Percentiles rank a stretch among this genome's conserved stretches.
phyloP scores from a whole-genome alignment of 2,113 vertebrate species.

The Peromyscus maniculatus region DNA sequence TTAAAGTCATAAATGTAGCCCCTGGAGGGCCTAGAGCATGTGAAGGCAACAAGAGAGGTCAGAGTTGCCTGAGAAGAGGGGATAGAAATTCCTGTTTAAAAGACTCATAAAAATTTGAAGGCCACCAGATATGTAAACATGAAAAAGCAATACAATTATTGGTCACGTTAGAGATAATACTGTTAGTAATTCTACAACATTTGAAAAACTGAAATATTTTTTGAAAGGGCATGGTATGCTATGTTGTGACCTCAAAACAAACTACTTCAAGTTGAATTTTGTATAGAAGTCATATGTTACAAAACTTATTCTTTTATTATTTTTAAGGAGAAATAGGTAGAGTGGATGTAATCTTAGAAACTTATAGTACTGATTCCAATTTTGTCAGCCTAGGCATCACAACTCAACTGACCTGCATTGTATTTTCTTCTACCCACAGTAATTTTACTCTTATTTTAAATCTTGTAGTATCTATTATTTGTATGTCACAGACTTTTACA shows the following conservation, averaged over 20 bases:
- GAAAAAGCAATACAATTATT: background rate
- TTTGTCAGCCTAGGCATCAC: background rate
- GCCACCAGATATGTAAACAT: constrained; percentile 45
- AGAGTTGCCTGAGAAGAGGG: constrained; percentile 15
- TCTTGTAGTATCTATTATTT: background rate
- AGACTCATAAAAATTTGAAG: constrained; percentile 25
- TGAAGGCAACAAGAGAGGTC: constrained; percentile 34
- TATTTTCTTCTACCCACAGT: background rate
- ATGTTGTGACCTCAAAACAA: background rate
- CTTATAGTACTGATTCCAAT: background rate
- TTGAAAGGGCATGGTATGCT: background rate
- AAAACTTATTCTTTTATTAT: background rate
- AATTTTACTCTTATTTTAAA: constrained; percentile 32
- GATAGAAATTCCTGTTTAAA: background rate
- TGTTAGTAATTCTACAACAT: background rate
- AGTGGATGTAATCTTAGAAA: constrained; percentile 15
- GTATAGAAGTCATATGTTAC: background rate
- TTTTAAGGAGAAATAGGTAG: background rate
- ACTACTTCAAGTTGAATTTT: constrained; percentile 29
- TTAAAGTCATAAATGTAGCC: constrained; percentile 70
- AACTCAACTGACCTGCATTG: background rate
- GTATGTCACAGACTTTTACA: background rate
- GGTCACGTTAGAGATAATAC: background rate
- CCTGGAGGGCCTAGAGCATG: background rate
- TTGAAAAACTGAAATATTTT: background rate